Percentiles rank a stretch among this genome's conserved stretches.
phyloP scores from a whole-genome alignment of 2,888 invertebrate genomes.

The Drosophila incognita region DNA sequence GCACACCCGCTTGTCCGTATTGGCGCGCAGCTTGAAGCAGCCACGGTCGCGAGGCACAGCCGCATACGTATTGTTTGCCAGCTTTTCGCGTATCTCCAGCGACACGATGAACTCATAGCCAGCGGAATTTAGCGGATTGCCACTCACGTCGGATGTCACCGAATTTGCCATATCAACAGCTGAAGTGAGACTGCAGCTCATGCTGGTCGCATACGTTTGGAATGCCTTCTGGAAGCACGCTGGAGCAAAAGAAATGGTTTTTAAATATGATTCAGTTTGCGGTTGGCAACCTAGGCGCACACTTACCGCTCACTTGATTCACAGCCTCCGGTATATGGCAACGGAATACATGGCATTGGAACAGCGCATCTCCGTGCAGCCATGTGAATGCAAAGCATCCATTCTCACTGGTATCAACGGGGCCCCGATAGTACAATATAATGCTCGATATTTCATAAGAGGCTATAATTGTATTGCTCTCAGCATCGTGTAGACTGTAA shows the following conservation, averaged over 20 bases:
- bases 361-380: slow-evolving; percentile 96
- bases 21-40: slow-evolving; percentile 93
- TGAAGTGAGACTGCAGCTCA: slow-evolving; percentile 91
- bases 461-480: slow-evolving; percentile 90
- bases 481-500: slow-evolving; percentile 92
- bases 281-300: slow-evolving; percentile 39
- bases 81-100: slow-evolving; percentile 96
- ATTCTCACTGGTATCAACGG: slow-evolving; percentile 91
- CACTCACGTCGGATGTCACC: slow-evolving; percentile 88
- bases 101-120: slow-evolving; percentile 96
- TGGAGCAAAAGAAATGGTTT: slow-evolving; percentile 37
- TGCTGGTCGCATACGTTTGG: slow-evolving; percentile 93
- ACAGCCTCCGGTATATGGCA: slow-evolving; percentile 98
- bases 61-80: slow-evolving; percentile 93
- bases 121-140: slow-evolving; percentile 86
- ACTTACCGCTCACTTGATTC: slow-evolving; percentile 90
- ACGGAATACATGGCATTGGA: slow-evolving; percentile 98
- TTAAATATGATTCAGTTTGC: slow-evolving; percentile 6
- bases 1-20: slow-evolving; percentile 94
- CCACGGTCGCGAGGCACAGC: slow-evolving; percentile 94
- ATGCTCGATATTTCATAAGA: slow-evolving; percentile 96
- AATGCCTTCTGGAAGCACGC: slow-evolving; percentile 97
- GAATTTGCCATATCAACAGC: slow-evolving; percentile 86
- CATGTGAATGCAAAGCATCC: slow-evolving; percentile 99
- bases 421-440: slow-evolving; percentile 96